Percentiles rank a stretch among this genome's conserved stretches.
These are phyloP conservation scores for Ceryle rudis DNA, from an alignment of 2,797 vertebrate genomes.

Conservation along the genomic window DNA sequence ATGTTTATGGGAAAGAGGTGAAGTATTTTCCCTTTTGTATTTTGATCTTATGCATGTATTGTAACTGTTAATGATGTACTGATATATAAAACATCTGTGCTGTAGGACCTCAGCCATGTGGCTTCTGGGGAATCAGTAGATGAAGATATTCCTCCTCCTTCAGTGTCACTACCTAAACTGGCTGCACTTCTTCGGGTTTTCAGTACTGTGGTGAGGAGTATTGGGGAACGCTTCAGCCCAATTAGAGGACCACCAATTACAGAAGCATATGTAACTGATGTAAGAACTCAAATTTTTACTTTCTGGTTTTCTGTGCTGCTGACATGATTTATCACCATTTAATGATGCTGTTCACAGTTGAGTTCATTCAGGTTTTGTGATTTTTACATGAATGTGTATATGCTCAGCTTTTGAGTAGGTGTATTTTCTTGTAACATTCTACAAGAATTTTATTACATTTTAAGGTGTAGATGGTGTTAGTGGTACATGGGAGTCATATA, in stretches of 20 bases:
- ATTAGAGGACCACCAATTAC: conserved; percentile 94
- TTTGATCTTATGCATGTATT: not conserved
- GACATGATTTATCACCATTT: accelerated
- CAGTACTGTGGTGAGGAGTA: conserved; percentile 97
- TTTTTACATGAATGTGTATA: accelerated
- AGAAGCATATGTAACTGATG: conserved; percentile 93
- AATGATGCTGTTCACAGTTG: not conserved
- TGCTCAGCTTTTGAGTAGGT: not conserved
- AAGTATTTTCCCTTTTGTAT: not conserved
- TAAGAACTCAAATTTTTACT: conserved; percentile 71
- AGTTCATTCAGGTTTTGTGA: not conserved
- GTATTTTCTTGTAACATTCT: not conserved
- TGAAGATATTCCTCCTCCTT: conserved; percentile 96
- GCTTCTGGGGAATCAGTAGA: conserved; percentile 89
- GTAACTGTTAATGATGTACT: not conserved
- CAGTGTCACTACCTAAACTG: conserved; percentile 94
- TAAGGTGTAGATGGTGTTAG: not conserved
- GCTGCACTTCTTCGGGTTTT: conserved; percentile 97
- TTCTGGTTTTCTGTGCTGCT: not conserved
- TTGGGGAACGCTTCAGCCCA: conserved; percentile 95
- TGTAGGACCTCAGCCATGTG: conserved; percentile 93
- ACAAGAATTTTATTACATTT: not conserved
- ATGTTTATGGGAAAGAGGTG: not conserved
- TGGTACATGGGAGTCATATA: accelerated
- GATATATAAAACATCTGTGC: not conserved